These are phyloP conservation scores for Tachysurus fulvidraco DNA, from an alignment of 2,113 vertebrate species.

Conservation along the genomic window DNA sequence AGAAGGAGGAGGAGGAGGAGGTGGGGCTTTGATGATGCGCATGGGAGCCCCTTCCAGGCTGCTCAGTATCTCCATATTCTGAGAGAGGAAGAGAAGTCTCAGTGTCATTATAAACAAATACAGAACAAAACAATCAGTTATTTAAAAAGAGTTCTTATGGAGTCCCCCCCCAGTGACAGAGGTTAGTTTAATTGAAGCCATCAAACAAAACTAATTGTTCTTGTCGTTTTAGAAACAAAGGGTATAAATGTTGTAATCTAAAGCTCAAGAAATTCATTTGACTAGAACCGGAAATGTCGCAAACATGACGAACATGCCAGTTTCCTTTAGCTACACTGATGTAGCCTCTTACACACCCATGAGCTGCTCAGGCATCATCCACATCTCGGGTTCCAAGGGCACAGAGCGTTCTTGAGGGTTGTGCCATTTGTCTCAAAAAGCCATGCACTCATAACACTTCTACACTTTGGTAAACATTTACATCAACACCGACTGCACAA, in stretches of 20 bases:
- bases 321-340: neutral
- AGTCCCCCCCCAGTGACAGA: neutral
- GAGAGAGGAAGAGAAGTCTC: slow-evolving; percentile 45
- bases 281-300: neutral
- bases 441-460: slow-evolving; percentile 38
- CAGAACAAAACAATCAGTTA: neutral
- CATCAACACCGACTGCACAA: slow-evolving; percentile 43
- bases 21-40: slow-evolving; percentile 83
- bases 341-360: neutral
- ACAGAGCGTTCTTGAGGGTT: neutral
- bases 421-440: slow-evolving; percentile 13
- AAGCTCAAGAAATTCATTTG: neutral
- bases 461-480: slow-evolving; percentile 3
- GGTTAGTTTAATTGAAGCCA: neutral
- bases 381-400: neutral
- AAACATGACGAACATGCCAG: slow-evolving; percentile 18
- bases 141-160: too few species aligned
- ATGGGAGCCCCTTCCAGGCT: slow-evolving; percentile 83
- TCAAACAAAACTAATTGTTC: neutral
- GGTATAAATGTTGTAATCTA: neutral
- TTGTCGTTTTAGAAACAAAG: neutral
- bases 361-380: neutral
- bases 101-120: neutral
- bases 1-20: slow-evolving; percentile 46
- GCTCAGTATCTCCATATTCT: slow-evolving; percentile 90